phyloP scores from a whole-genome alignment of 2,888 invertebrate species.

The Amiota minor region DNA sequence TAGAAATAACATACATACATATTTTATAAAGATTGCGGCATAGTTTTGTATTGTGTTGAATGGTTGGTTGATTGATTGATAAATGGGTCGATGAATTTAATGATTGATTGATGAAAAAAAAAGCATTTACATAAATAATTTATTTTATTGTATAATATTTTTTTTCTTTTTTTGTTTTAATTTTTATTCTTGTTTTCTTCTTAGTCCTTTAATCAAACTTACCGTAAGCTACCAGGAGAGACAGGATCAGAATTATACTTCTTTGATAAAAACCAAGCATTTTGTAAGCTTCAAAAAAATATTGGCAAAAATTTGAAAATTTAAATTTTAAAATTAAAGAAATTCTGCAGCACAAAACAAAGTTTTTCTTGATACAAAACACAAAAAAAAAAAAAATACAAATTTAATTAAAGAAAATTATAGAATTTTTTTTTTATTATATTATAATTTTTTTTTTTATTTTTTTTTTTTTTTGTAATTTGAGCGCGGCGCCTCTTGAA shows the following conservation, averaged over 20 bases:
- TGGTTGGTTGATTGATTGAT: neutral
- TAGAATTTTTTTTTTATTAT: constrained; percentile 23
- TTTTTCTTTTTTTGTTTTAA: too few relatives aligned
- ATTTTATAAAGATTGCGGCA: neutral
- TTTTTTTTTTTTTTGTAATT: constrained; percentile 19
- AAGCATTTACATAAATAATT: too few relatives aligned
- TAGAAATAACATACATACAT: neutral
- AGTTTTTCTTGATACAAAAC: constrained; percentile 10
- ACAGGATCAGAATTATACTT: constrained; percentile 58
- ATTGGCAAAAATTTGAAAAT: constrained; percentile 7
- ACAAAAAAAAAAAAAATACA: constrained; percentile 24
- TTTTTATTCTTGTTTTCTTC: too few relatives aligned
- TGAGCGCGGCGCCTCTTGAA: constrained; percentile 33
- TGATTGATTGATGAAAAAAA: too few relatives aligned
- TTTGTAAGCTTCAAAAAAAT: constrained; percentile 26
- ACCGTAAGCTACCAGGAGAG: constrained; percentile 54
- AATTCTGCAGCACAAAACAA: constrained; percentile 29
- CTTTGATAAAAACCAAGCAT: constrained; percentile 55
- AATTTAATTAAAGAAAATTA: neutral
- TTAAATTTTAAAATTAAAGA: constrained; percentile 4
- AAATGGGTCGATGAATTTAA: neutral
- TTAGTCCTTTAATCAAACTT: constrained; percentile 45
- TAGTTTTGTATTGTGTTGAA: neutral
- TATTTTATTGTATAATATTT: too few relatives aligned
- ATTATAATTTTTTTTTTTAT: constrained; percentile 16